These are phyloP conservation scores for Conus betulinus DNA, from an alignment of 1,140 invertebrate species.

Conservation along the genomic window DNA sequence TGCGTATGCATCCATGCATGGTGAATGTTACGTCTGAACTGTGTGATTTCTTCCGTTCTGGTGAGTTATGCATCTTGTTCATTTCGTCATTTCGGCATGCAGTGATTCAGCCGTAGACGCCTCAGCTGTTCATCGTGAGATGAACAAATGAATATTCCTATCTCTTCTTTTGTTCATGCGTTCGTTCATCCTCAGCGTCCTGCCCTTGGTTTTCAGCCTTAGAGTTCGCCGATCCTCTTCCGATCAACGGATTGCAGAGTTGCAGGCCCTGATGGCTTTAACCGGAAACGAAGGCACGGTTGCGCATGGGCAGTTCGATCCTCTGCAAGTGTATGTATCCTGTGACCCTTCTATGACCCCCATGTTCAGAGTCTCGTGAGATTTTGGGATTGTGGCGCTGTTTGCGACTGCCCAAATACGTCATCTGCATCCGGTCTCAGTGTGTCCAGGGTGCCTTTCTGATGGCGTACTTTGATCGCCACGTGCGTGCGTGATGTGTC, in stretches of 20 bases:
- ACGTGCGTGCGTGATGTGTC: background rate
- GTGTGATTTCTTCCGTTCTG: no score
- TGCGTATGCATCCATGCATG: no score
- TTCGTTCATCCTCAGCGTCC: no score
- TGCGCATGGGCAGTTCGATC: slow-evolving; percentile 61
- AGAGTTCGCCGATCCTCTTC: slow-evolving; percentile 62
- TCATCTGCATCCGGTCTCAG: background rate
- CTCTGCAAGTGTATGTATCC: slow-evolving; percentile 59
- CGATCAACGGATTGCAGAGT: slow-evolving; percentile 65
- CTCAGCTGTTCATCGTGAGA: no score
- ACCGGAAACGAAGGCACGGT: slow-evolving; percentile 49
- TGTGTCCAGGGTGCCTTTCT: background rate
- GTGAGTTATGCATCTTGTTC: no score
- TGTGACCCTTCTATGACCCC: background rate
- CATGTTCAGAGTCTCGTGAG: slow-evolving; percentile 4
- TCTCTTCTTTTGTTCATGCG: no score
- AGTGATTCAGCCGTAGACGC: no score
- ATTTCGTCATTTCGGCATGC: no score
- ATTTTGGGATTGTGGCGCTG: slow-evolving; percentile 8
- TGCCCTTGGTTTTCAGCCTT: slow-evolving; percentile 26
- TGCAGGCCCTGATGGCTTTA: slow-evolving; percentile 64
- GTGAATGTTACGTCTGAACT: no score
- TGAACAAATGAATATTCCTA: no score
- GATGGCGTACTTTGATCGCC: background rate
- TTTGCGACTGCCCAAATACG: background rate